Percentiles rank a stretch among this genome's conserved stretches.
These are phyloP conservation scores for Garrulus glandarius DNA, from an alignment of 2,797 vertebrate genomes.

Conservation along the genomic window DNA sequence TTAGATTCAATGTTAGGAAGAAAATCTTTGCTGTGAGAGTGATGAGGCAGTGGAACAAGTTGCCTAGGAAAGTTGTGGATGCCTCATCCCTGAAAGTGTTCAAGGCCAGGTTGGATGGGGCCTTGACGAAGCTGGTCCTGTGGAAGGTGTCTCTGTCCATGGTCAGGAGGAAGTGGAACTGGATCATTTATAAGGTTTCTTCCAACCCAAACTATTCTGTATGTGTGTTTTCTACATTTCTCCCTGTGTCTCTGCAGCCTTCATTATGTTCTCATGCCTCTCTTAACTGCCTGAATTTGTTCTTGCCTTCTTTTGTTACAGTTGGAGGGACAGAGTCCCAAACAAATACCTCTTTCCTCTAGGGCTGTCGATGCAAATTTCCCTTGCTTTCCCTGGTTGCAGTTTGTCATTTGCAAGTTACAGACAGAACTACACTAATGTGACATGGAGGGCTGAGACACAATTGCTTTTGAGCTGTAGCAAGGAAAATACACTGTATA, in stretches of 20 bases:
- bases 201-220: background rate
- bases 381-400: background rate
- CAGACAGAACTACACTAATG: background rate
- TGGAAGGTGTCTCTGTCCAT: background rate
- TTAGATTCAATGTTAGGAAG: background rate
- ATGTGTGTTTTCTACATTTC: background rate
- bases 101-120: background rate
- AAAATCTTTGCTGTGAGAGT: background rate
- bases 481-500: background rate
- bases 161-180: background rate
- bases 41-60: background rate
- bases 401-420: background rate
- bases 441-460: background rate
- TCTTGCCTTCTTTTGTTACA: background rate
- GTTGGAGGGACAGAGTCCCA: background rate
- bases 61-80: background rate
- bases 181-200: background rate
- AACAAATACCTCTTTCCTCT: background rate
- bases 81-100: background rate
- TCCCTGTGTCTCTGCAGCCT: background rate
- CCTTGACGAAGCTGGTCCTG: background rate
- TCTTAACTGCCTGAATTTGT: background rate
- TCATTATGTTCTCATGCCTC: background rate
- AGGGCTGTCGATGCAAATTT: background rate
- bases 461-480: background rate